Evolutionary conservation across 2,113 vertebrate species (phyloP), one percentile per base, ranked within the genome.

Genomic region (Pedetes capensis): DNA sequence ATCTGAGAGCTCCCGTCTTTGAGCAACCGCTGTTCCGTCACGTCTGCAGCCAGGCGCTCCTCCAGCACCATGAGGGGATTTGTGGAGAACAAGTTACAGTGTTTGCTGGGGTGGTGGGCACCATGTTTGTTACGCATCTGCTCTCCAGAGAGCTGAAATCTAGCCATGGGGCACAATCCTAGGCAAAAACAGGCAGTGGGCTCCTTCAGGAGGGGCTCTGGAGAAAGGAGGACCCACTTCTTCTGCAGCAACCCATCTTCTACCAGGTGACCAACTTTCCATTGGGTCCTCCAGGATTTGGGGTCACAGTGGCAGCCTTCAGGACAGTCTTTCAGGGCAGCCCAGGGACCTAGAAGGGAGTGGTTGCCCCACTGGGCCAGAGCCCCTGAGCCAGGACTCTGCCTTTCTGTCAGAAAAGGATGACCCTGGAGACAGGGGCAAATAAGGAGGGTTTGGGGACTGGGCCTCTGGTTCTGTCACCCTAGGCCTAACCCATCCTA

Each of bases 31-130:
- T 22, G 34, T 47, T 27, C 5, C 32, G 51, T 44, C 51, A 53
- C 8, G 2, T 6, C 3, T 0, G 0, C 4, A n/a, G 34, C 71
- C 25, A 47, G 49, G 32, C 37, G 22, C 4, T 29, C 53, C 20
- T 11, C 0, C 29, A 66, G 53, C 59, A 20, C 49, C 68, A 63
- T 27, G 22, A 81, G 55, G 18, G 55, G n/a, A 49, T 74, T 55
- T 64, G 51, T 68, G 34, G 61, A 74, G 80, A 74, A 34, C 27
- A 55, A 51, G 55, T 34, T 57, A 5, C 79, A 55, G 55, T 53
- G 27, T 49, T 74, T 47, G 72, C 64, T 18, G 22, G 69, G 34
- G 23, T 18, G 14, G 8, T 0, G 0, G 69, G 63, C 3, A 39
- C 34, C 20, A 25, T 16, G 16, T 32, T 57, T 87, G 27, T 49